These are phyloP conservation scores for Halotydeus destructor DNA, from an alignment of 1,140 invertebrate species.

Conservation along the genomic window DNA sequence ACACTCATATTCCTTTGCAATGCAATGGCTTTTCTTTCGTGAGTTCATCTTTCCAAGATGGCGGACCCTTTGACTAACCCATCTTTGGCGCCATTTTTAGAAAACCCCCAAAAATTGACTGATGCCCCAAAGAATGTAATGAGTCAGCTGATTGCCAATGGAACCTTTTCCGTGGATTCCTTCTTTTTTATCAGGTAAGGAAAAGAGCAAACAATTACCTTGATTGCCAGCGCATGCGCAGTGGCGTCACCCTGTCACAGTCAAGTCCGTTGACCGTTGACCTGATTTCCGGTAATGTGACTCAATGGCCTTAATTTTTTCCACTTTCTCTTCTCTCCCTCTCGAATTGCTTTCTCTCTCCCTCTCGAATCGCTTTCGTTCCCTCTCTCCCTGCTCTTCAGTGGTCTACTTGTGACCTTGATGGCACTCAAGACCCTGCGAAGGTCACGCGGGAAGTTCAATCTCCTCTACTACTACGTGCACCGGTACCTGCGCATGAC, in stretches of 20 bases:
- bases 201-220: not conserved
- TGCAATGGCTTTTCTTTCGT: constrained; percentile 16
- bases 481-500: constrained; percentile 19
- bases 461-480: constrained; percentile 14
- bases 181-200: constrained; percentile 19
- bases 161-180: constrained; percentile 20
- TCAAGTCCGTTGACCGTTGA: no score
- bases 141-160: constrained; percentile 19
- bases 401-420: constrained; percentile 17
- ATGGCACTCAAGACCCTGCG: constrained; percentile 11
- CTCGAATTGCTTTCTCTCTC: no score
- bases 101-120: constrained; percentile 11
- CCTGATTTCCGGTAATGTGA: not conserved
- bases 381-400: constrained; percentile 14
- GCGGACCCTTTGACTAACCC: not conserved
- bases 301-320: not conserved
- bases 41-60: constrained; percentile 5
- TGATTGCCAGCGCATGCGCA: constrained; percentile 3
- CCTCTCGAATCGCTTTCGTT: no score
- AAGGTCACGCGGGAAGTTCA: constrained; percentile 10
- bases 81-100: constrained; percentile 6
- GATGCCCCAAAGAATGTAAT: constrained; percentile 12
- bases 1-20: constrained; percentile 19
- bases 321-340: no score
- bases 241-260: not conserved